Evolutionary conservation across 2,888 invertebrate genomes (phyloP), one percentile per base, ranked within the genome.

Genomic region (Drosophila colorata): DNA sequence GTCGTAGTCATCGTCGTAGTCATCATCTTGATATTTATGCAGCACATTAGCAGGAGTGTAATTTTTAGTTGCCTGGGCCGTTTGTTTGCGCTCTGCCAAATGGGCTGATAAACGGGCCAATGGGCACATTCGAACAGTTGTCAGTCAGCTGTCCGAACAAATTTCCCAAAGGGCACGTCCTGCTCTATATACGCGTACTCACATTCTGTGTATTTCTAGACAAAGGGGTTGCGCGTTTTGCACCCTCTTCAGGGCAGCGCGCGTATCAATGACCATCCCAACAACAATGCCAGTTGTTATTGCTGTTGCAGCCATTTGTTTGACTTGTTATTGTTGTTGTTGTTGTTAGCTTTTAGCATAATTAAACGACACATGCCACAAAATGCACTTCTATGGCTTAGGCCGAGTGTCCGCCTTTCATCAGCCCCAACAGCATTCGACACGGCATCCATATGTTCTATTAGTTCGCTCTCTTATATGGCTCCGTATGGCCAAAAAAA

Each of bases 351-450:
- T 91, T 91, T 92, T 91, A 91, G 90, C 89, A 81, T 91, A 91
- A 92, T 91, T 91, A 91, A 91, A 91, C 87, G 91, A 90, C 92
- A 91, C 92, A 92, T 92, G 92, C 90, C 90, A 83, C 88, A 89
- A 90, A 89, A 83, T 89, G 90, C 90, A 91, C 81, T 90, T 90
- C 88, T 85, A 90, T 74, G 90, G 90, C 74, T 83, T 89, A 80
- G 61, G 59, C 46, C 57, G 40, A 16, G 28, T 35, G 4, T 31
- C 43, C n/a, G 48, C 48, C n/a, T 53, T 37, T 18, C 64, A 46
- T 18, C 52, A n/a, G 14, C 48, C 49, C 66, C 60, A 41, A 49
- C 44, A 56, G 60, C 70, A 56, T 48, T 81, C 77, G 81, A 90
- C 91, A 90, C 67, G 86, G 78, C 84, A 86, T 90, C 86, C 90